Evolutionary conservation across 2,113 vertebrate genomes (phyloP).

Genomic region (Crotalus viridis): DNA sequence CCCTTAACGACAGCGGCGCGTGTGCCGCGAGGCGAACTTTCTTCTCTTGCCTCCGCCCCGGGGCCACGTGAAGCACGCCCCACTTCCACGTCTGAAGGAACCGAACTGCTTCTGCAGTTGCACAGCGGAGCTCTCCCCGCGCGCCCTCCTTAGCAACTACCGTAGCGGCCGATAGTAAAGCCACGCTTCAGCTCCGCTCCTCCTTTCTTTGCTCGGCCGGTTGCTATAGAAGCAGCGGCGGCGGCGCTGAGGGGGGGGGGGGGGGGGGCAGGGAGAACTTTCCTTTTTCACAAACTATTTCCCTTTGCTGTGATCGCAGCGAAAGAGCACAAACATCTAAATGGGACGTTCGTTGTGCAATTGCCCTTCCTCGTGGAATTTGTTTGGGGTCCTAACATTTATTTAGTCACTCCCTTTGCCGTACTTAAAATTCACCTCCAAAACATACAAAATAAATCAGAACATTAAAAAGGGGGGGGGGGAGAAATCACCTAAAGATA

Average conservation of each 20-base stretch:
- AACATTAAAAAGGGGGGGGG: neutral
- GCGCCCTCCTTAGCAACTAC: slow-evolving; percentile 3
- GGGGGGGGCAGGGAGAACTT: rapidly evolving
- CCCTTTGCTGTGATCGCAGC: neutral
- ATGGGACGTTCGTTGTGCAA: neutral
- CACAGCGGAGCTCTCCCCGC: neutral
- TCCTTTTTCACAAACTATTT: neutral
- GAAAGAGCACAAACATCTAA: neutral
- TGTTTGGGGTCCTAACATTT: neutral
- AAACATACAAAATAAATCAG: neutral
- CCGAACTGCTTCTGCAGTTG: neutral
- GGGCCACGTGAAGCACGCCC: neutral
- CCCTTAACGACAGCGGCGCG: neutral
- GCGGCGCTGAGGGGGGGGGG: too few species aligned
- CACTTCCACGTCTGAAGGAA: neutral
- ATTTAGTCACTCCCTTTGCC: neutral
- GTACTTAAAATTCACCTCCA: neutral
- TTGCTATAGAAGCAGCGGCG: slow-evolving; percentile 49
- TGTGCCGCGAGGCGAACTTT: too few species aligned
- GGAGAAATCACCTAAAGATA: neutral
- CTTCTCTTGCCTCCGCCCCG: neutral
- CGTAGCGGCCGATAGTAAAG: neutral
- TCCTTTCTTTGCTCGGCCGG: neutral
- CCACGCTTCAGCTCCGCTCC: neutral
- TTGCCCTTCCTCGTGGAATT: neutral